phyloP scores from a whole-genome alignment of 1,140 invertebrate species.

The Sycophaga agraensis region DNA sequence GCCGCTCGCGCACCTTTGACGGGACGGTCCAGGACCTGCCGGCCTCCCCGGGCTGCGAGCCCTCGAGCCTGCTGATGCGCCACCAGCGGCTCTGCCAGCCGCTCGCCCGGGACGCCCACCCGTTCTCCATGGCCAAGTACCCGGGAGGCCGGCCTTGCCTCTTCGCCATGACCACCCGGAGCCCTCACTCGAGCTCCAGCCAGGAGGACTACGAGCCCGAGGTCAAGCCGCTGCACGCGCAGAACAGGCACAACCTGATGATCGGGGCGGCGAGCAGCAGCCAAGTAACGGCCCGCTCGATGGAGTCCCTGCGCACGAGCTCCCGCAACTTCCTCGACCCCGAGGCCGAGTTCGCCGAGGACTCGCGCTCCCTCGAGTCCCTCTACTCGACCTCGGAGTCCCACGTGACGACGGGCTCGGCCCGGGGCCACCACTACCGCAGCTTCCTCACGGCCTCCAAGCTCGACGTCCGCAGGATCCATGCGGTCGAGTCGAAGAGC shows the following conservation, averaged over 20 bases:
- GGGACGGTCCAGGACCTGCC: constrained; percentile 9
- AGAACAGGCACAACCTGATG: constrained; percentile 60
- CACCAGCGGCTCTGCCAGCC: not conserved
- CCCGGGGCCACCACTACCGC: constrained; percentile 45
- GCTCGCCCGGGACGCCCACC: not conserved
- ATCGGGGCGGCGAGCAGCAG: constrained; percentile 56
- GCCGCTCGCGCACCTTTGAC: constrained; percentile 13
- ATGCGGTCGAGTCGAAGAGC: constrained; percentile 59
- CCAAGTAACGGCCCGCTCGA: constrained; percentile 67
- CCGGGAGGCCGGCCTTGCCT: constrained; percentile 52
- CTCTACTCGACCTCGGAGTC: constrained; percentile 49
- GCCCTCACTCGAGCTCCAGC: constrained; percentile 69
- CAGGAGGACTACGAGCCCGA: constrained; percentile 69
- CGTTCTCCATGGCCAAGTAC: not conserved
- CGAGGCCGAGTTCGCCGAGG: constrained; percentile 49
- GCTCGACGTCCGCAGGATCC: constrained; percentile 63
- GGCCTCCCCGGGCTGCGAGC: not conserved
- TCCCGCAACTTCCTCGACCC: constrained; percentile 51
- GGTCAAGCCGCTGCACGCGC: constrained; percentile 37
- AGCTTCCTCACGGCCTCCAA: constrained; percentile 66
- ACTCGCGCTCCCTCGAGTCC: constrained; percentile 50
- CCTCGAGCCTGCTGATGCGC: not conserved
- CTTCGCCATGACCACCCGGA: constrained; percentile 61
- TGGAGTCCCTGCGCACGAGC: constrained; percentile 60
- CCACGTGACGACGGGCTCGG: constrained; percentile 52